Conservation (phyloP, 2,888 invertebrate species). For the Pseudococcus jackbeardsleyi region DNA sequence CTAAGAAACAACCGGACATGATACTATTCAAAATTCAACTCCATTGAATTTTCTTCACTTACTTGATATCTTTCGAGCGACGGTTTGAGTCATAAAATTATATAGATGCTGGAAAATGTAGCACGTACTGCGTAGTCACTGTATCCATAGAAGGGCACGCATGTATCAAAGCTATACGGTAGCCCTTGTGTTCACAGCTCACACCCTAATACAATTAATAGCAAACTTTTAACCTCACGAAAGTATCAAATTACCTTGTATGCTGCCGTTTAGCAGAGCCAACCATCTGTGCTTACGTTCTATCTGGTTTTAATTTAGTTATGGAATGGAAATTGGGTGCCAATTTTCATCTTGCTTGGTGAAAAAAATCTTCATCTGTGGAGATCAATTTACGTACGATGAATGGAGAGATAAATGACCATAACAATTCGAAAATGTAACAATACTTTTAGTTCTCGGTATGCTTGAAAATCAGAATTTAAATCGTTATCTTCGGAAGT, state of each 20-base stretch:
- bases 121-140: background rate
- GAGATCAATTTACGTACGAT: background rate
- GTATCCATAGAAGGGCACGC: background rate
- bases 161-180: background rate
- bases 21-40: background rate
- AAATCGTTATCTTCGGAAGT: too few relatives aligned
- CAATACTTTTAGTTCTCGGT: too few relatives aligned
- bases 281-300: background rate
- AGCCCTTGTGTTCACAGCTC: background rate
- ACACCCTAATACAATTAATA: conserved; percentile 41
- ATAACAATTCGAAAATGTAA: too few relatives aligned
- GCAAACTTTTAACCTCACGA: conserved; percentile 26
- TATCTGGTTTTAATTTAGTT: background rate
- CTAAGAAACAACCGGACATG: background rate
- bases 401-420: too few relatives aligned
- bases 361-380: background rate
- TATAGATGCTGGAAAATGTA: background rate
- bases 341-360: background rate
- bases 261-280: background rate
- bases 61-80: background rate
- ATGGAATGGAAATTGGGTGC: background rate
- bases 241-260: conserved; percentile 16
- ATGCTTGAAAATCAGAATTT: too few relatives aligned
- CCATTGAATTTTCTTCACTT: background rate
- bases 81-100: background rate